Evolutionary conservation across 2,797 vertebrate species (phyloP).

Genomic region (Orientallactaga sibirica): DNA sequence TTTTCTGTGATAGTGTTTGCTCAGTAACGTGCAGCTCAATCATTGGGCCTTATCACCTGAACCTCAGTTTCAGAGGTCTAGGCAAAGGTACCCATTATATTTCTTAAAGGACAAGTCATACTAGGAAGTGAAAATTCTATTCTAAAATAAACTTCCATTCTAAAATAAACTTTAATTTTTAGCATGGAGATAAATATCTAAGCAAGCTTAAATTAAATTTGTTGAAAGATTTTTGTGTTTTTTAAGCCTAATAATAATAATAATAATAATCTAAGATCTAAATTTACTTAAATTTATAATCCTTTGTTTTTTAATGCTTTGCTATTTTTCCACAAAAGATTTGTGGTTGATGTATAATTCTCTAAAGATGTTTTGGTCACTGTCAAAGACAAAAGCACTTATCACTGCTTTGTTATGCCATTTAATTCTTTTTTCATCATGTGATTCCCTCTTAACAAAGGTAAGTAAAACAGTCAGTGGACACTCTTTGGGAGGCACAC

Average conservation of each 20-base stretch:
- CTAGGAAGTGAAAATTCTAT: not conserved
- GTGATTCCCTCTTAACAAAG: not conserved
- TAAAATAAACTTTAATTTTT: conserved; percentile 32
- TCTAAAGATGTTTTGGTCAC: not conserved
- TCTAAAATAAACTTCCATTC: conserved; percentile 31
- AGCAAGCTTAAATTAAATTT: not conserved
- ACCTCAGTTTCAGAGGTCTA: not conserved
- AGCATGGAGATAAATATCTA: not conserved
- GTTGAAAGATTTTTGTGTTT: conserved; percentile 46
- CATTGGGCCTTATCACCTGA: not conserved
- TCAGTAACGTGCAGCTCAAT: conserved; percentile 1
- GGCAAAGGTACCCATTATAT: not conserved
- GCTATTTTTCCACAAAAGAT: conserved; percentile 46
- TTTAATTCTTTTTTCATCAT: conserved; percentile 49
- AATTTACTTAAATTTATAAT: conserved; percentile 55
- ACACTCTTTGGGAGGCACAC: not conserved
- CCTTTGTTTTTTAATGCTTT: conserved; percentile 49
- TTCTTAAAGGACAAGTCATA: conserved; percentile 42
- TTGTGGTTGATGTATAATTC: conserved; percentile 36
- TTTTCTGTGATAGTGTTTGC: conserved; percentile 15
- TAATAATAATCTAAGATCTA: not conserved
- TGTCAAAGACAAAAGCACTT: not conserved
- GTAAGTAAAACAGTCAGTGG: too few relatives aligned
- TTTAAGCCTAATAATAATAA: not conserved
- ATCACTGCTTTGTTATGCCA: not conserved